Base-by-base conservation (phyloP, 2,797 vertebrate genomes). In the Lemur catta region DNA sequence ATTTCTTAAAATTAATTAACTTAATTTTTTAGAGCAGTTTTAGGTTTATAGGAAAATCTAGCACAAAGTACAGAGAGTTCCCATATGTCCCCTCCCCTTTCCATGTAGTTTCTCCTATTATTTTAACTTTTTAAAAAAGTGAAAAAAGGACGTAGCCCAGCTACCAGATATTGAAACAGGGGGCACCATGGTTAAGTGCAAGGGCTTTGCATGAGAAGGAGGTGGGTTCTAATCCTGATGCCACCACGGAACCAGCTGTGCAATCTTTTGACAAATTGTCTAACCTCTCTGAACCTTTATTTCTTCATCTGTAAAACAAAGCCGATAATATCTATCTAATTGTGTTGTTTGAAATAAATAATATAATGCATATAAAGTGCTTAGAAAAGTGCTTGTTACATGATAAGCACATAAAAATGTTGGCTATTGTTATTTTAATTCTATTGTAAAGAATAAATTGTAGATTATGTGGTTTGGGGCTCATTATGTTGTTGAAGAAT, bases 361-460 rank as follows among this genome's bases (percentile, higher is more conserved):
- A 71, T 38, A 12, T 26, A 67, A 85, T 46, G 18, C 43, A 76
- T 69, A 50, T 41, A 79, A 57, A 89, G 67, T 86, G 28, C 89
- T 96, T 84, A 65, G 79, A 84, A 93, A 71, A 93, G n/a, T 52
- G 13, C 87, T 97, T 84, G 50, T 93, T 59, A 57, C 13, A 20
- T 38, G 84, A 89, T 59, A 89, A 82, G 33, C 48, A 50, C 13
- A 26, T 35, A 82, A 26, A 90, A 61, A 81, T 72, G 35, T 82
- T 89, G 80, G 65, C 22, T 71, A 28, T 71, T 71, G 74, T 81
- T 93, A 74, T 75, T 78, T 88, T 65, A 81, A 65, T 94, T 79
- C 89, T 92, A 7, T 76, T 91, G 30, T 85, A 86, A 92, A 95
- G 88, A 91, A 63, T 91, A 91, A 94, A 88, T 69, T 79, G 41